Conservation (phyloP, 2,888 invertebrate genomes). For the Pandemis heparana region DNA sequence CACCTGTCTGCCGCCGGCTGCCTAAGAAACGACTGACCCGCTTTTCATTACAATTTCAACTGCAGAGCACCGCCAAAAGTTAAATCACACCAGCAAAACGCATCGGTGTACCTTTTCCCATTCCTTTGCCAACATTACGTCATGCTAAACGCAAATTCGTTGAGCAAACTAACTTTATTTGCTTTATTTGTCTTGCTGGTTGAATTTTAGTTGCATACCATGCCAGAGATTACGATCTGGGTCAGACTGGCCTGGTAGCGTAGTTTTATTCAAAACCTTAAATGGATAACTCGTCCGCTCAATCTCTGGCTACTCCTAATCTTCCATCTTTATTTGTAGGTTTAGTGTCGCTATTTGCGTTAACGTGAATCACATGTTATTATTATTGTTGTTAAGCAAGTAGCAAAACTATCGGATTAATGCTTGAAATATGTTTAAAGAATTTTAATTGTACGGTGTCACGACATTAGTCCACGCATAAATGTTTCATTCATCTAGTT, state of each 20-base stretch:
- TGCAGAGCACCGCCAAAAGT: conserved; percentile 36
- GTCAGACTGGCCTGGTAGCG: conserved; percentile 35
- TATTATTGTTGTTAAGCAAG: not conserved
- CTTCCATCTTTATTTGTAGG: conserved; percentile 20
- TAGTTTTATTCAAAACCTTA: conserved; percentile 36
- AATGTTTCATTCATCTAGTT: conserved; percentile 29
- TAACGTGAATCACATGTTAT: not conserved
- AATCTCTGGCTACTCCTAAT: conserved; percentile 15
- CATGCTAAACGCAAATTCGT: conserved; percentile 35
- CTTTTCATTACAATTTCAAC: conserved; percentile 47
- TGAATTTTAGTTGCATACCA: conserved; percentile 37
- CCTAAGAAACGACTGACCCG: conserved; percentile 48
- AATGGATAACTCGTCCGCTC: conserved; percentile 17
- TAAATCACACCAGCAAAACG: conserved; percentile 26
- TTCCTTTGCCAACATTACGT: conserved; percentile 39
- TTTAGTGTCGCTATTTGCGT: conserved; percentile 6
- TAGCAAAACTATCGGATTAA: not conserved
- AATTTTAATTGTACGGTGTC: conserved; percentile 6
- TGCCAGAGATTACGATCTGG: conserved; percentile 42
- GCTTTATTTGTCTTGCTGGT: conserved; percentile 39
- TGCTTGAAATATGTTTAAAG: not conserved
- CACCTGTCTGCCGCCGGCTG: conserved; percentile 49
- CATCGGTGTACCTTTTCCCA: conserved; percentile 24
- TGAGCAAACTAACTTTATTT: conserved; percentile 29
- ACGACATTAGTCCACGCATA: not conserved